Base-by-base conservation (phyloP, 2,888 invertebrate species). In the Spodoptera picta region DNA sequence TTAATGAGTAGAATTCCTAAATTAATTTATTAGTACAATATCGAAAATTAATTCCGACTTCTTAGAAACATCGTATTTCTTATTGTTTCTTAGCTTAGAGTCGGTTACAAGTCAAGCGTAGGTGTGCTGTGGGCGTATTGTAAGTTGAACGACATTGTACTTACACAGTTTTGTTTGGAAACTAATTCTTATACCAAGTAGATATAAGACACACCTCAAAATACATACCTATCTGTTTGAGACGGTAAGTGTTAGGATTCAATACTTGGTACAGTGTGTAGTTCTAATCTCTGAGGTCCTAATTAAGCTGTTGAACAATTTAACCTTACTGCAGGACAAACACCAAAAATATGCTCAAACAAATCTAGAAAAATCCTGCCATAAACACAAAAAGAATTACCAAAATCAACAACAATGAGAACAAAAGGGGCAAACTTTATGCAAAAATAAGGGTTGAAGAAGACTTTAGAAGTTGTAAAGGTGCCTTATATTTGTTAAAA, bases 391-490 rank as follows among this genome's bases (percentile, higher is more conserved):
- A 60, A 62, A 56, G 41, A 54, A 69, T 27, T 23, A 43, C 5
- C 58, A 46, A 12, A 45, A 45, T 31, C 60, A 54, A 47, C 59
- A 64, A 69, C 45, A 60, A 42, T 12, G 42, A 36, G 12, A 42
- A 45, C n/a, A 41, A 54, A 54, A 23, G 24, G 4, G 36, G 36
- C 7, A 36, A 67, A 73, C 62, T 77, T 61, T 58, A 60, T 60
- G 27, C 47, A 50, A 58, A 66, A 59, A 57, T 54, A 48, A 64
- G 62, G 56, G 45, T 67, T 48, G 61, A 50, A 67, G 47, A 57
- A 43, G 59, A 71, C 27, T 77, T 65, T 27, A 53, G 36, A 70
- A 77, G 47, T 65, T 67, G 41, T 49, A 41, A 36, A 70, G 48
- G 41, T 55, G 58, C 45, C 45, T 53, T 57, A 36, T 60, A 63